phyloP scores from a whole-genome alignment of 1,140 invertebrate genomes.

The Bicyclus anynana region DNA sequence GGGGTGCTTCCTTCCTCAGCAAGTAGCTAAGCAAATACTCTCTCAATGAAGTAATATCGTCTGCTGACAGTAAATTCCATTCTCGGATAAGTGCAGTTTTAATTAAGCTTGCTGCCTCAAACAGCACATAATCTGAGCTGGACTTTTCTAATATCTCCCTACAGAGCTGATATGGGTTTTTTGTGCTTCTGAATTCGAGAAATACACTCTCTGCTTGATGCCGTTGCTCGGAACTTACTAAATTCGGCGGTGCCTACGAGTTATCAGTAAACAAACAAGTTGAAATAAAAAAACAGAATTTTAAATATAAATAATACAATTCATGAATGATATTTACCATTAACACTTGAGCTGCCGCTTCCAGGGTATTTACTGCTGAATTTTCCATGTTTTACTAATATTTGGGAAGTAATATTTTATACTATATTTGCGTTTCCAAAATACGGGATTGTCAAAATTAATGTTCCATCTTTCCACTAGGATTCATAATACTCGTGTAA shows the following conservation, averaged over 20 bases:
- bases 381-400: conserved; percentile 56
- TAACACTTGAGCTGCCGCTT: conserved; percentile 83
- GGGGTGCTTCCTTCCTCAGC: conserved; percentile 79
- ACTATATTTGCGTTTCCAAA: not conserved
- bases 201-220: conserved; percentile 88
- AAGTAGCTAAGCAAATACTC: conserved; percentile 90
- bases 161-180: conserved; percentile 89
- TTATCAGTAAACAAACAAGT: too few species aligned
- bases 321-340: conserved; percentile 69
- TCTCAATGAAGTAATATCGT: conserved; percentile 84
- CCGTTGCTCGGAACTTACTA: conserved; percentile 87
- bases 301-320: too few species aligned
- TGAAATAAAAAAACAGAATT: too few species aligned
- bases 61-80: conserved; percentile 83
- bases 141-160: conserved; percentile 88
- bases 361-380: conserved; percentile 79
- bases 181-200: conserved; percentile 88
- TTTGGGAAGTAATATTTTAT: not conserved
- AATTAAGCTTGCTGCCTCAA: conserved; percentile 91
- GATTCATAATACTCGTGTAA: not conserved
- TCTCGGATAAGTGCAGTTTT: conserved; percentile 90
- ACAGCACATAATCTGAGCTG: conserved; percentile 89
- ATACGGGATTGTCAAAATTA: not conserved
- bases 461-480: not conserved
- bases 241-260: conserved; percentile 87